Conservation (phyloP, 1,140 invertebrate genomes). For the Trichomalopsis sarcophagae region DNA sequence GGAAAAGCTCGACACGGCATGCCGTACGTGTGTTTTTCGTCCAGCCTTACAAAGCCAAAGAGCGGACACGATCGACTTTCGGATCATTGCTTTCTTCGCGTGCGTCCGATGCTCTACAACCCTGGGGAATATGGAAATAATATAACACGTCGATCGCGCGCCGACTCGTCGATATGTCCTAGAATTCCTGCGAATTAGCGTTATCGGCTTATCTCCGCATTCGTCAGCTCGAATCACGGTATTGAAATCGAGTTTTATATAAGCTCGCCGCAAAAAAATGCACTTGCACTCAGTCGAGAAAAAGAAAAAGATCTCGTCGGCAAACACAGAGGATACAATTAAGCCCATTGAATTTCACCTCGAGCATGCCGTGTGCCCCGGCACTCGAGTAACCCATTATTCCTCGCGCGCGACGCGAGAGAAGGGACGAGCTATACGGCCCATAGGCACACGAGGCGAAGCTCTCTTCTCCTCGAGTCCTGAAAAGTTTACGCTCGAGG, state of each 20-base stretch:
- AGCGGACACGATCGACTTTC: slow-evolving; percentile 24
- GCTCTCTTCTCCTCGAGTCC: slow-evolving; percentile 10
- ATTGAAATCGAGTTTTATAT: too few relatives aligned
- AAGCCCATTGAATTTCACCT: slow-evolving; percentile 41
- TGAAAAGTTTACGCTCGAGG: slow-evolving; percentile 59
- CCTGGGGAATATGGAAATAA: too few relatives aligned
- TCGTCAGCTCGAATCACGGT: too few relatives aligned
- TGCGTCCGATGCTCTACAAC: too few relatives aligned
- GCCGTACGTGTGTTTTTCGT: slow-evolving; percentile 14
- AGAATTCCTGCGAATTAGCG: too few relatives aligned
- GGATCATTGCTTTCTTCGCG: slow-evolving; percentile 16
- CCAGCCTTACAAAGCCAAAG: slow-evolving; percentile 2
- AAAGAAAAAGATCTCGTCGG: too few relatives aligned
- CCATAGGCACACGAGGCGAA: background rate
- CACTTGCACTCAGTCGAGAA: too few relatives aligned
- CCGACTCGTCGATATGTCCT: too few relatives aligned
- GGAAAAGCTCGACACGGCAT: background rate
- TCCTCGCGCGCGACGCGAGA: background rate
- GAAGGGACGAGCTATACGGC: slow-evolving; percentile 11
- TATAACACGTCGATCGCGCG: too few relatives aligned
- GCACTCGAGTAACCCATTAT: background rate
- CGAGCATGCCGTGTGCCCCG: too few relatives aligned
- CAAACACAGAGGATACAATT: background rate
- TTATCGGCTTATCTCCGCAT: too few relatives aligned
- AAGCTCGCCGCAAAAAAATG: too few relatives aligned